Conservation (phyloP, 1,140 invertebrate species). For the Lepidurus packardi region DNA sequence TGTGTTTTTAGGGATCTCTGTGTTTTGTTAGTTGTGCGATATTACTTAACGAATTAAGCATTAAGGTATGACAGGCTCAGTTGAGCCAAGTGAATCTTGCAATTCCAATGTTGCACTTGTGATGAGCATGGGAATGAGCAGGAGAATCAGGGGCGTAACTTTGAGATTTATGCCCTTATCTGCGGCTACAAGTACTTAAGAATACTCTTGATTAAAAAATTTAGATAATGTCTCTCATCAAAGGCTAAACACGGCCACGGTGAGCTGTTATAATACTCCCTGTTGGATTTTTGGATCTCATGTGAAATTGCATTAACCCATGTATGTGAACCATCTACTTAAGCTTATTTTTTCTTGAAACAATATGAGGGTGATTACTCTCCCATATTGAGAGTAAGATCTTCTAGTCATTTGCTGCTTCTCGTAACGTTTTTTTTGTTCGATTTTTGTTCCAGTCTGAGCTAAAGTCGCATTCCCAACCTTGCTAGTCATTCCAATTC, state of each 20-base stretch:
- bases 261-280: not conserved
- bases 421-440: not conserved
- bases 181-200: constrained; percentile 7
- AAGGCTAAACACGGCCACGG: not conserved
- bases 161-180: not conserved
- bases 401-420: not conserved
- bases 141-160: not conserved
- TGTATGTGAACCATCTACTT: not conserved
- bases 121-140: not conserved
- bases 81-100: not conserved
- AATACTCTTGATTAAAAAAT: not conserved
- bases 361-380: not conserved
- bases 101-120: not conserved
- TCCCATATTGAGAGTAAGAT: not conserved
- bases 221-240: not conserved
- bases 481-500: not conserved
- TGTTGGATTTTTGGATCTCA: not conserved
- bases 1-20: not conserved
- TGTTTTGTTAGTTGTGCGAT: not conserved
- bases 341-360: not conserved
- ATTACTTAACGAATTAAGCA: not conserved
- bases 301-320: not conserved
- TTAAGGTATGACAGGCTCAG: not conserved
- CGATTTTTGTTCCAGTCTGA: not conserved
- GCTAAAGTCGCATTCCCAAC: not conserved